phyloP scores from a whole-genome alignment of 2,113 vertebrate species.

The Channa argus region DNA sequence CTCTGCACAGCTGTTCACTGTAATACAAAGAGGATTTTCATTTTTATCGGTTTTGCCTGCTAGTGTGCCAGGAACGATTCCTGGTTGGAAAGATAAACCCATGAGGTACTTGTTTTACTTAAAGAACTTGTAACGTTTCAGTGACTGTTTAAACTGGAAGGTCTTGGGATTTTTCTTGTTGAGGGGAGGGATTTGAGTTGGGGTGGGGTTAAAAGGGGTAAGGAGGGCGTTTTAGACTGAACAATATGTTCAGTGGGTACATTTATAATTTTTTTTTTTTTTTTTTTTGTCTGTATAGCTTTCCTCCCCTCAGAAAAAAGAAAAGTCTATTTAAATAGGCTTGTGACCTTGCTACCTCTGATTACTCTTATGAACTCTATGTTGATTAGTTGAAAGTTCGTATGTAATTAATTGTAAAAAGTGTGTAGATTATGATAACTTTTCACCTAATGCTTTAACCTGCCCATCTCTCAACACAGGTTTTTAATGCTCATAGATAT shows the following conservation, averaged over 20 bases:
- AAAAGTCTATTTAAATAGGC: constrained; percentile 83
- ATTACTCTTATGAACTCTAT: constrained; percentile 89
- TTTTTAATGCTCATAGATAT: constrained; percentile 83
- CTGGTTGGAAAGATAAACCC: constrained; percentile 69
- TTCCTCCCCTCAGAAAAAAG: constrained; percentile 86
- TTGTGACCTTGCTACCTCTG: constrained; percentile 94
- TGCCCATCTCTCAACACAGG: constrained; percentile 88
- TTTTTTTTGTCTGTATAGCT: constrained; percentile 86
- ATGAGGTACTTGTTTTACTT: constrained; percentile 92
- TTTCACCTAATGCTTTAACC: constrained; percentile 88
- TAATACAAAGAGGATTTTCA: constrained; percentile 44
- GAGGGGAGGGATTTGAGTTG: constrained; percentile 52
- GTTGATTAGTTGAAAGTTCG: constrained; percentile 87
- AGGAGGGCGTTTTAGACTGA: constrained; percentile 83
- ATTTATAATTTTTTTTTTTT: constrained; percentile 64
- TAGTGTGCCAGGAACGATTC: constrained; percentile 59
- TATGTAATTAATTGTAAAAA: constrained; percentile 93
- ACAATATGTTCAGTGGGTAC: constrained; percentile 85
- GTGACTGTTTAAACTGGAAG: constrained; percentile 94
- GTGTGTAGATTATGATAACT: constrained; percentile 89
- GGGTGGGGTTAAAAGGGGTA: constrained; percentile 57
- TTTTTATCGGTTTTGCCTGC: constrained; percentile 65
- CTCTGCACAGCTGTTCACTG: constrained; percentile 55
- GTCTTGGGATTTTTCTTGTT: constrained; percentile 82
- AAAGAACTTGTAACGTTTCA: constrained; percentile 88